Base-by-base conservation (phyloP, 2,797 vertebrate genomes). In the Xiphophorus birchmanni region DNA sequence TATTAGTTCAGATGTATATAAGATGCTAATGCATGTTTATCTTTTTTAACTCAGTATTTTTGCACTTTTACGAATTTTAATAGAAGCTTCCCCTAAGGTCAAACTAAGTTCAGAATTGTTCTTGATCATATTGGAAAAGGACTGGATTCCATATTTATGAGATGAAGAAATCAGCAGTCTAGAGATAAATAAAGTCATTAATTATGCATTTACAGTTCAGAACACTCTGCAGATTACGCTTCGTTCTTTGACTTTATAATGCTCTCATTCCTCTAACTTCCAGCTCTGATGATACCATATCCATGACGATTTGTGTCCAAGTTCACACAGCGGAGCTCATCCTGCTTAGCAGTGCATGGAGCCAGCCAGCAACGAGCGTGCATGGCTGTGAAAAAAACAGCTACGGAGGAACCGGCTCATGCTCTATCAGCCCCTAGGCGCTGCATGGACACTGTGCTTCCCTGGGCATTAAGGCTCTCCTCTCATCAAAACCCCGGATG, bases 291-390 rank as follows among this genome's bases (percentile, higher is more conserved):
- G 87, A 84, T 80, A 82, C 76, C 85, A 56, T 72, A 87, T 90
- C 89, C 84, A 81, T 81, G 82, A 84, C 80, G 75, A 73, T 75
- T 84, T 75, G 79, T 78, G 84, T 89, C 84, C 76, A 79, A 83
- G 81, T 88, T 86, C 77, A 76, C 84, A 74, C 85, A 80, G 86
- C 81, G 78, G 86, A 72, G 84, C 90, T 73, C 87, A 67, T 88
- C 83, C 83, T 90, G 85, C 89, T 82, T 29, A 87, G 81, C 87
- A 76, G 86, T 82, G 90, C 89, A 86, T 91, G 87, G 86, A 90
- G 85, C 29, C 29, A 42, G 48, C 82, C 87, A 40, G 63, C 37
- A 44, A 87, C 87, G 40, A 74, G 85, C 84, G 78, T 73, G 84
- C 86, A 74, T 18, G 81, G 74, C 75, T 80, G 60, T 17, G 71